A percentile compares a stretch with the other conserved stretches of the same genome.
These are phyloP conservation scores for Drosophila kuntzei DNA, from an alignment of 2,888 invertebrate genomes.

Conservation along the genomic window DNA sequence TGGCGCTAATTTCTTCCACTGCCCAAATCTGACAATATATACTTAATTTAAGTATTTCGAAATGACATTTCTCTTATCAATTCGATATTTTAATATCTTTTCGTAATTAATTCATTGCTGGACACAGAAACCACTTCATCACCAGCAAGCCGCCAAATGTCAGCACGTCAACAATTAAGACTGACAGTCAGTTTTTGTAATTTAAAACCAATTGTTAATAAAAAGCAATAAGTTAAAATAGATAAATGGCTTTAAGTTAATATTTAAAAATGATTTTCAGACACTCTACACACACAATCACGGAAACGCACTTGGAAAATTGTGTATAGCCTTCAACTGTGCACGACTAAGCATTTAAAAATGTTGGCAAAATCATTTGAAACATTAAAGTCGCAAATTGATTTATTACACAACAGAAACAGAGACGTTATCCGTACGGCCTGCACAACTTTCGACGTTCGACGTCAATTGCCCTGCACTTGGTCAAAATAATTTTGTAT, in stretches of 20 bases:
- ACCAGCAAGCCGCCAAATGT: constrained; percentile 33
- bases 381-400: constrained; percentile 54
- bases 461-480: constrained; percentile 59
- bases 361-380: constrained; percentile 37
- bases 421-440: constrained; percentile 36
- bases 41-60: neutral
- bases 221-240: constrained; percentile 33
- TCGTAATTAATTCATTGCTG: constrained; percentile 5
- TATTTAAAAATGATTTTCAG: constrained; percentile 21
- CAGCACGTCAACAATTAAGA: constrained; percentile 51
- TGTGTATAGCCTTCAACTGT: constrained; percentile 40
- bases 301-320: constrained; percentile 2
- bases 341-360: constrained; percentile 27
- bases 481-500: constrained; percentile 28
- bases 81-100: neutral
- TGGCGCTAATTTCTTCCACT: no score
- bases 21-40: neutral
- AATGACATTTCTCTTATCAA: neutral
- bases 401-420: constrained; percentile 57
- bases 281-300: neutral
- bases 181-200: constrained; percentile 60
- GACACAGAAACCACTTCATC: constrained; percentile 40
- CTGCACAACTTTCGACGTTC: constrained; percentile 37
- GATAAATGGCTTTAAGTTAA: constrained; percentile 28
- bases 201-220: constrained; percentile 68